A percentile compares a stretch with the other conserved stretches of the same genome.
Evolutionary conservation across 2,797 vertebrate species (phyloP).

Genomic region (Xenentodon cancila): DNA sequence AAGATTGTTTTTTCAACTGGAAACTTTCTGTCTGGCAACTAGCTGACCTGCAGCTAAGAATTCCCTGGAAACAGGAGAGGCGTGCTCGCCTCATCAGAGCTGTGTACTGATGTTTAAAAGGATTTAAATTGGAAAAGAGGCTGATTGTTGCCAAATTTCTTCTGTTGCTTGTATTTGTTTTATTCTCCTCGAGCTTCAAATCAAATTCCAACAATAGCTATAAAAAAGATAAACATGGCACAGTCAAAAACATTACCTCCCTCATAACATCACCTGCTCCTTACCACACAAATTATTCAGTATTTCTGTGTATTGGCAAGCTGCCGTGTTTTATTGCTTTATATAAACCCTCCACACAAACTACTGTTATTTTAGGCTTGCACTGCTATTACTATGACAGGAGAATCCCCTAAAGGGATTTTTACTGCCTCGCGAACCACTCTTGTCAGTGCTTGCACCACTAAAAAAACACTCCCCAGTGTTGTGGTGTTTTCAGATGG

Average conservation of each 20-base stretch:
- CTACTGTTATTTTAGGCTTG: constrained; percentile 71
- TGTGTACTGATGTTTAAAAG: constrained; percentile 6
- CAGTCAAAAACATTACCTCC: constrained; percentile 42
- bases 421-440: constrained; percentile 69
- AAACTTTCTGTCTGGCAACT: constrained; percentile 54
- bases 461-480: constrained; percentile 54
- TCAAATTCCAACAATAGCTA: constrained; percentile 20
- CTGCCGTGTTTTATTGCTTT: constrained; percentile 66
- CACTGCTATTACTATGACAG: constrained; percentile 71
- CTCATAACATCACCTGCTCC: constrained; percentile 46
- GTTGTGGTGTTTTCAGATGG: constrained; percentile 65
- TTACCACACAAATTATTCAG: constrained; percentile 48
- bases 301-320: constrained; percentile 62
- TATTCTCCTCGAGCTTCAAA: constrained; percentile 1
- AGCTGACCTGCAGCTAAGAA: constrained; percentile 52
- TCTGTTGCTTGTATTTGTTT: constrained; percentile 30
- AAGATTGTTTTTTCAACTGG: constrained; percentile 70
- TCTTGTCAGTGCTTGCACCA: constrained; percentile 62
- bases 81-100: constrained; percentile 19
- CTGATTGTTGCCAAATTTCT: background rate
- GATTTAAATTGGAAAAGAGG: constrained; percentile 10
- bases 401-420: constrained; percentile 72
- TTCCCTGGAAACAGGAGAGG: constrained; percentile 48
- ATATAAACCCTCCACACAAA: constrained; percentile 68
- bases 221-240: constrained; percentile 39